Base-by-base conservation (phyloP, 1,140 invertebrate genomes). In the Sweltsa coloradensis region DNA sequence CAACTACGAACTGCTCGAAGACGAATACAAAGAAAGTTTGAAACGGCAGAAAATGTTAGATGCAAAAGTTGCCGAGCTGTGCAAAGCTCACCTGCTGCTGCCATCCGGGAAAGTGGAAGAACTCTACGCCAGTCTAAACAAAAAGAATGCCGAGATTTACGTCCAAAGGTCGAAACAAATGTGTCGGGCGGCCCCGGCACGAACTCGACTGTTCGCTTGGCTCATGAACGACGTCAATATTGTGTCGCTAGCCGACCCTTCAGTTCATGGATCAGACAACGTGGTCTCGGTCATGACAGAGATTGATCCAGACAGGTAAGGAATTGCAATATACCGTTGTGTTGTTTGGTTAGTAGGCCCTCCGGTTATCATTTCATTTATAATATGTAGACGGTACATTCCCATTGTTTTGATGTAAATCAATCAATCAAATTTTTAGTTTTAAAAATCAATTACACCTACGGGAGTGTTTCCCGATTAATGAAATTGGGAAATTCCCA, bases 11-110 rank as follows among this genome's bases (percentile, higher is more conserved):
- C 68, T 98, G 0, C 60, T 97, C 18, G 91, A 92, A 59, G 95
- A 99, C 61, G 96, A 99, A 65, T 94, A 93, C 55, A 83, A 89
- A 57, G 95, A 99, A 60, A 92, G 87, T 59, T 72, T 93, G 51
- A 95, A 96, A 60, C 68, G 96, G n/a, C 76, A 84, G 49, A 78
- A 85, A 45, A 85, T 96, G 68, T 67, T 98, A 13, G 91, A 96
- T 57, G 76, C 84, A 4, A 92, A 92, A 68, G 85, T 96, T 7
- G 34, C 41, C 53, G 75, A 90, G 55, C 68, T 93, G 23, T 80
- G 79, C 55, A 87, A 85, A 60, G 79, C 83, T 7, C 80, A 89
- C 59, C 68, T 89, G 4, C 71, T 93, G 18, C 72, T 96, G 46
- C 86, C 90, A 1, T 78, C 83, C 3, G 82, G 76, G 9, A 90